phyloP scores from a whole-genome alignment of 2,113 vertebrate genomes.

The Protobothrops flavoviridis region DNA sequence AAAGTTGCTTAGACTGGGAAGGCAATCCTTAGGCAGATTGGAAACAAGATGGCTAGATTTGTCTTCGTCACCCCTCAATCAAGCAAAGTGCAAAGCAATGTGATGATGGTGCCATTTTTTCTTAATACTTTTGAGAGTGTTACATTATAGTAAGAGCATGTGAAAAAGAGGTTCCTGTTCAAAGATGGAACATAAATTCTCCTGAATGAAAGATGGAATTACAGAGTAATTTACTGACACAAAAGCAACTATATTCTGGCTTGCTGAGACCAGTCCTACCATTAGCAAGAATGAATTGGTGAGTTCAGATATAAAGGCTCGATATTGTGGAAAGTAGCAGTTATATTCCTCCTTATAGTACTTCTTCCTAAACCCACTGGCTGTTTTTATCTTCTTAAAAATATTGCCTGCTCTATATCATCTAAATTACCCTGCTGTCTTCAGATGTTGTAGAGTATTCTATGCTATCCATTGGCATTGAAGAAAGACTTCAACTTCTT shows the following conservation, averaged over 20 bases:
- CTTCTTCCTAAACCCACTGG: neutral
- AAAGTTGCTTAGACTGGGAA: neutral
- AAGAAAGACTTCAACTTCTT: neutral
- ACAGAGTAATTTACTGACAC: neutral
- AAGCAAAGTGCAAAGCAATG: neutral
- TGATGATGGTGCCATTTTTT: neutral
- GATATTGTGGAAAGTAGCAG: neutral
- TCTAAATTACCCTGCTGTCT: neutral
- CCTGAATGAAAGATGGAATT: neutral
- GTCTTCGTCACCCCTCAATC: neutral
- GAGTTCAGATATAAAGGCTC: neutral
- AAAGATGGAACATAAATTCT: neutral
- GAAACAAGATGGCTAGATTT: neutral
- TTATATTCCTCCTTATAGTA: neutral
- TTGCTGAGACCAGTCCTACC: neutral
- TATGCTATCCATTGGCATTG: neutral
- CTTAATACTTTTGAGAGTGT: neutral
- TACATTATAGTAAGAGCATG: neutral
- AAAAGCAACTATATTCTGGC: neutral
- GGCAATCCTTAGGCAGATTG: neutral
- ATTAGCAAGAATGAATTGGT: neutral
- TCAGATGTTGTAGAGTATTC: neutral
- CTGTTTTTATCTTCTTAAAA: neutral
- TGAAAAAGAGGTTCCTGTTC: neutral
- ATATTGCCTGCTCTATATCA: neutral